These are phyloP conservation scores for Nineta flava DNA, from an alignment of 2,888 invertebrate species.

Conservation along the genomic window DNA sequence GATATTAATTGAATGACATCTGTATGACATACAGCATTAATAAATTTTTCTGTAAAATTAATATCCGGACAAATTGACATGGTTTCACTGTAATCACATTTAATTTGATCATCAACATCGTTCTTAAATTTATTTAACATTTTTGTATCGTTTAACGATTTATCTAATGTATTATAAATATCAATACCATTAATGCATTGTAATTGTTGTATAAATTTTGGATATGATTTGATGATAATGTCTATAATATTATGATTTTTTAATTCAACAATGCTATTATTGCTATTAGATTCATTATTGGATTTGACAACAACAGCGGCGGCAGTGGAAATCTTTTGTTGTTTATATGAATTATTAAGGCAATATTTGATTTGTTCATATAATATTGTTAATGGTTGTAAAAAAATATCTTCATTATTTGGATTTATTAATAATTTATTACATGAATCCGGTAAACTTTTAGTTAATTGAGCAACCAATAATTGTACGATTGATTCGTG, in stretches of 20 bases:
- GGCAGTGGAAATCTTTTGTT: background rate
- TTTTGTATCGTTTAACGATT: too few species aligned
- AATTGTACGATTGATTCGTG: conserved; percentile 51
- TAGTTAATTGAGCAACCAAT: conserved; percentile 42
- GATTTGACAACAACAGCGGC: too few species aligned
- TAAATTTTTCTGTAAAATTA: conserved; percentile 27
- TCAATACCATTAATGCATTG: too few species aligned
- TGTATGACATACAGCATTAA: conserved; percentile 49
- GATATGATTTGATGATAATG: background rate
- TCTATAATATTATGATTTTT: background rate
- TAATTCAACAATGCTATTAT: background rate
- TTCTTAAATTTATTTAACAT: conserved; percentile 13
- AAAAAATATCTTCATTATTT: conserved; percentile 35
- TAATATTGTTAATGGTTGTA: background rate
- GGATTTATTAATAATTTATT: conserved; percentile 44
- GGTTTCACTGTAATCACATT: conserved; percentile 26
- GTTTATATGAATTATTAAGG: conserved; percentile 10
- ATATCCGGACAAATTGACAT: conserved; percentile 18
- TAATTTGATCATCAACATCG: conserved; percentile 18
- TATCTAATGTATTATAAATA: too few species aligned
- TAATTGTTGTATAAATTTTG: background rate
- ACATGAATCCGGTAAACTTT: conserved; percentile 32
- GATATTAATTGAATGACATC: conserved; percentile 35
- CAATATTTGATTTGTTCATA: conserved; percentile 2
- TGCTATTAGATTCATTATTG: too few species aligned